Conservation (phyloP, 2,113 vertebrate genomes). For the Taurulus bubalis region DNA sequence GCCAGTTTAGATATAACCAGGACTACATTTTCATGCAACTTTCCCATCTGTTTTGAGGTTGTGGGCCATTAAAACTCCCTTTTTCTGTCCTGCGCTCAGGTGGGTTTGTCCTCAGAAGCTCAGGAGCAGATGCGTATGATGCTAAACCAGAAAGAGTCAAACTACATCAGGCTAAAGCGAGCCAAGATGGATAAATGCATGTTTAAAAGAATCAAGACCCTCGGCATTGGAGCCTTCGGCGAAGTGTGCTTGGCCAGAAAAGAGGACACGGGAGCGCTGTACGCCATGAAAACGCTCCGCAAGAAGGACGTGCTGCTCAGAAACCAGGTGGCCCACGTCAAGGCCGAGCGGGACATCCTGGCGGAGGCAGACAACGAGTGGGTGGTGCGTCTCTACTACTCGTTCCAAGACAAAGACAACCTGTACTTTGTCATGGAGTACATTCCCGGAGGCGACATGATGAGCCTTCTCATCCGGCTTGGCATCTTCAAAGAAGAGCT, state of each 20-base stretch:
- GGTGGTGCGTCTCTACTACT: constrained; percentile 99
- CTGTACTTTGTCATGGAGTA: constrained; percentile 99
- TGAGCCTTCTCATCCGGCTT: constrained; percentile 97
- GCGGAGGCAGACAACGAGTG: constrained; percentile 99
- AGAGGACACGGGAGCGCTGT: constrained; percentile 96
- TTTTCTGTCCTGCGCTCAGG: constrained; percentile 79
- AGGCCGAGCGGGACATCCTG: constrained; percentile 97
- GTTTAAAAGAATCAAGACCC: constrained; percentile 98
- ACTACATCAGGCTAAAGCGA: constrained; percentile 97
- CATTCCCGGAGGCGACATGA: constrained; percentile 99
- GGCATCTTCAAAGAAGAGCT: constrained; percentile 97
- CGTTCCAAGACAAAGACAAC: constrained; percentile 98
- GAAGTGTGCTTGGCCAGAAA: constrained; percentile 97
- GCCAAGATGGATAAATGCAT: constrained; percentile 99
- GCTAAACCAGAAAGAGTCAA: constrained; percentile 98
- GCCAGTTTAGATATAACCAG: constrained; percentile 17
- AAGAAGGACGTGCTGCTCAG: constrained; percentile 98
- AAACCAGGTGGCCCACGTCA: constrained; percentile 99
- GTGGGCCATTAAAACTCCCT: background rate
- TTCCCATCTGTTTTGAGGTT: background rate
- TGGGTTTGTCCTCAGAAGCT: constrained; percentile 94
- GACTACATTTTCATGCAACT: background rate
- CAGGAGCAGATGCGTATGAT: constrained; percentile 99
- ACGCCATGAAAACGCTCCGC: constrained; percentile 98
- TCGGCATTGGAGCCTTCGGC: constrained; percentile 97